Evolutionary conservation across 2,888 invertebrate species (phyloP), one percentile per base, ranked within the genome.

Genomic region (Bruchidius siliquastri): DNA sequence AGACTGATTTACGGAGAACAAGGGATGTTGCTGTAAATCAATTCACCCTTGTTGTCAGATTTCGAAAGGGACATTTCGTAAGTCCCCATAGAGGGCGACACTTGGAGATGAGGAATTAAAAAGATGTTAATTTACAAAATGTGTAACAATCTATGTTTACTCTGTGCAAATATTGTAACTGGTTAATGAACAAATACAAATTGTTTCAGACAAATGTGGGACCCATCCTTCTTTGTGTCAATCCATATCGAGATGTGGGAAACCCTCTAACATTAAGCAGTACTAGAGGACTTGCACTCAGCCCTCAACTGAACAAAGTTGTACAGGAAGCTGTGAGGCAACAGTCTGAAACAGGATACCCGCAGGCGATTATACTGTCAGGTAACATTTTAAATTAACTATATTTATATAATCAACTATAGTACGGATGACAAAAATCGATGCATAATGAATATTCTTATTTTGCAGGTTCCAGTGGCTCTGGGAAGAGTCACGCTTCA

Each of bases 271-370:
- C 96, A 77, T 89, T 96, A 85, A 92, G 93, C 82, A 87, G 87
- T 80, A 93, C 94, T 82, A 89, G 95, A 85, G 89, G 91, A 69
- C 88, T 95, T 83, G 89, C 92, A 21, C 86, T 93, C 80, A 91
- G 94, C 80, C 91, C 93, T n/a, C 95, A 96, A 86, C 89, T 97
- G 79, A 92, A 94, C 85, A 92, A 93, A 85, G 94, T 97, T 73
- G 96, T 97, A 73, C 94, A 94, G 87, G 96, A 96, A 88, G 96
- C 96, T 71, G 95, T 97, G 80, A 90, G 96, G 77, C 96, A 96
- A 87, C 96, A 97, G 88, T 94, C 95, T 74, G 97, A 97, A 89
- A 96, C 96, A 78, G 97, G 97, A 80, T 97, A 96, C 88, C 97
- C 97, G 74, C 97, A 97, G 88, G 96, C 97, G 80, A 95, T 97